These are phyloP conservation scores for Hymenopus coronatus DNA, from an alignment of 2,888 invertebrate species.

Conservation along the genomic window DNA sequence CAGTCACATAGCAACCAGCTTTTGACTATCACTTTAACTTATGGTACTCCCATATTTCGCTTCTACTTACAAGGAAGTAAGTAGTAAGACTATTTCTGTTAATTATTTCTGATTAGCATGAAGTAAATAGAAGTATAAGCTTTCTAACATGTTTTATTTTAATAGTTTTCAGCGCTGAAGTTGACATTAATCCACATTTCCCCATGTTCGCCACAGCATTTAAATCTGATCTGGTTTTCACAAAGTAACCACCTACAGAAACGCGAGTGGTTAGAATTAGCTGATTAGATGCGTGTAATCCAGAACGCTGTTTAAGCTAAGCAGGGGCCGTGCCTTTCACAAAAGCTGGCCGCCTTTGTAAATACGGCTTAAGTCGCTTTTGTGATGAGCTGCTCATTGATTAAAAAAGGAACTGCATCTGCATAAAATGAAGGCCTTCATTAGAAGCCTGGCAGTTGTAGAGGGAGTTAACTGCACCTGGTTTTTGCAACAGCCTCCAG, in stretches of 20 bases:
- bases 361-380: background rate
- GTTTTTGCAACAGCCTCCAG: background rate
- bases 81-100: no score
- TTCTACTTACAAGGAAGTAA: no score
- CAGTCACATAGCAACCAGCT: no score
- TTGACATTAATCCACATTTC: no score
- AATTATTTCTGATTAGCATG: no score
- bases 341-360: background rate
- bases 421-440: slow-evolving; percentile 3
- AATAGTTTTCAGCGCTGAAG: no score
- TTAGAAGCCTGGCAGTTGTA: background rate
- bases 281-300: background rate
- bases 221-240: background rate
- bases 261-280: background rate
- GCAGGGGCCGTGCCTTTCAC: background rate
- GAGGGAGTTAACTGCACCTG: background rate
- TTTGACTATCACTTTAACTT: no score
- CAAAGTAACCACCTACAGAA: background rate
- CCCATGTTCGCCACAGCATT: no score
- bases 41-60: no score
- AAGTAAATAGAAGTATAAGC: no score
- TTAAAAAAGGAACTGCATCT: background rate
- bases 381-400: background rate
- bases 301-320: background rate
- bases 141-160: no score